Conservation (phyloP, 2,888 invertebrate genomes). For the Miltochrista miniata region DNA sequence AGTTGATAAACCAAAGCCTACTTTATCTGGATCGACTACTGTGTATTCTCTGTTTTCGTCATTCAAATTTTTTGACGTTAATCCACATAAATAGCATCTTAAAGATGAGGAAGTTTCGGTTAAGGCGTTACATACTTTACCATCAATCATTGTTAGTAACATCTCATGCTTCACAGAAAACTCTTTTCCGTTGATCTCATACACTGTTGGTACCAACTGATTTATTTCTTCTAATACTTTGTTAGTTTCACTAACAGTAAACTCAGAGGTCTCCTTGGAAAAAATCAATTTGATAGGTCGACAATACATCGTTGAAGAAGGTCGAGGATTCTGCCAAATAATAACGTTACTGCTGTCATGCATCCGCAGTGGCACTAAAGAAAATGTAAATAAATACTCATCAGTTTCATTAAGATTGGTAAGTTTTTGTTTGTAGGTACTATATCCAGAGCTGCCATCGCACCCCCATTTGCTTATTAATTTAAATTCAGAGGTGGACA, state of each 20-base stretch:
- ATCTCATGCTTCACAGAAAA: constrained; percentile 14
- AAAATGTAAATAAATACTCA: not conserved
- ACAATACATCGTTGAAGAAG: constrained; percentile 20
- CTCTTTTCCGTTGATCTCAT: constrained; percentile 6
- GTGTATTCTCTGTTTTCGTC: too few species aligned
- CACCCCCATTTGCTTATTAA: too few species aligned
- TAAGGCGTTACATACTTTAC: constrained; percentile 20
- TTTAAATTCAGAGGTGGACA: not conserved
- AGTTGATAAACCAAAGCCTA: too few species aligned
- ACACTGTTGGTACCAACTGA: not conserved
- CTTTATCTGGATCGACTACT: too few species aligned
- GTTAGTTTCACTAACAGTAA: constrained; percentile 15
- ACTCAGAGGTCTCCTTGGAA: constrained; percentile 20
- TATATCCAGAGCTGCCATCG: too few species aligned
- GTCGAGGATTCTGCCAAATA: constrained; percentile 21
- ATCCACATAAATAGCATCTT: too few species aligned
- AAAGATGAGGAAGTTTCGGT: too few species aligned
- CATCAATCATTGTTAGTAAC: constrained; percentile 17
- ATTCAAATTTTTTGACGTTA: too few species aligned
- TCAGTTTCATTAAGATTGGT: not conserved
- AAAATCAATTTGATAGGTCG: constrained; percentile 20
- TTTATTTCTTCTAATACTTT: constrained; percentile 17
- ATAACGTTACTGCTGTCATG: not conserved
- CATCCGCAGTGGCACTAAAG: not conserved
- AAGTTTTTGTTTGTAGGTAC: too few species aligned